Base-by-base conservation (phyloP, 2,797 vertebrate species). In the Cyclopterus lumpus region DNA sequence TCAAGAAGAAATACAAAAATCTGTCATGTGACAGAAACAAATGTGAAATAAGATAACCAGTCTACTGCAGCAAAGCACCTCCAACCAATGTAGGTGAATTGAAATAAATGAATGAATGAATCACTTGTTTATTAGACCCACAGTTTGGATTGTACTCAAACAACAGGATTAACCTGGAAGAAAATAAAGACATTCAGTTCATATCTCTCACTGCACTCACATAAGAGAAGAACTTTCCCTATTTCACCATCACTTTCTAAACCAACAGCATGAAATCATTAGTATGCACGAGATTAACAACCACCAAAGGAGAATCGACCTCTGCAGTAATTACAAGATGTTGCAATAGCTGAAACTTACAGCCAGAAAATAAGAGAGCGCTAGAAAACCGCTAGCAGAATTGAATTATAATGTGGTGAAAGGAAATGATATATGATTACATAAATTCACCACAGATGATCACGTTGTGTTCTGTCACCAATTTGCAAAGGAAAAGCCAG, bases 391-490 rank as follows among this genome's bases (percentile, higher is more conserved):
- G 5, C 15, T 26, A 49, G 8, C 18, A 53, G 16, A 40, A 46
- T 62, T 79, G 6, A 55, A 62, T 65, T 70, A 1, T n/a, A 49
- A 69, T 67, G 66, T 12, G 32, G 28, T 20, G 71, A 59, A 36
- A 57, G 36, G n/a, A 70, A 46, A 74, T 66, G 6, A 63, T 40
- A 60, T 63, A 54, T 51, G 54, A 75, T 86, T 75, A 78, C 24
- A 51, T 83, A 79, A 84, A n/a, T 58, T 28, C 55, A 20, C 24
- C n/a, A 36, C 28, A 28, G 38, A 61, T 57, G 32, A 26, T 20
- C 61, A 40, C 42, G 24, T 44, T 46, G 42, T 55, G 53, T 84
- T 81, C 77, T 48, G 36, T 79, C 73, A 75, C 74, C 62, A n/a
- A 34, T 77, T 73, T 42, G 57, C 12, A 67, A 73, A 67, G 20